Evolutionary conservation across 2,797 vertebrate genomes (phyloP).

Genomic region (Ibycter americanus): DNA sequence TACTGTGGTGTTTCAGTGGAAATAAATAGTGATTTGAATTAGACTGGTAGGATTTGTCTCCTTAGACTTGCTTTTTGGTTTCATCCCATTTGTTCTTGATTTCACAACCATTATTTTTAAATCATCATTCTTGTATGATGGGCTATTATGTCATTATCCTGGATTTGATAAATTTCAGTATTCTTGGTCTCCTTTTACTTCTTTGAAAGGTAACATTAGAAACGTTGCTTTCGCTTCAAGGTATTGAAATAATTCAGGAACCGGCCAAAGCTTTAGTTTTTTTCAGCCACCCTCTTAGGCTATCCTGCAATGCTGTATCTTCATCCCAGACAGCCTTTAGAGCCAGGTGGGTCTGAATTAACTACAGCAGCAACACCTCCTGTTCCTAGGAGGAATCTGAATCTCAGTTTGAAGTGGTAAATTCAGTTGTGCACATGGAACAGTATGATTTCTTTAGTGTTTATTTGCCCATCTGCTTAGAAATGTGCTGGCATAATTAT

Average conservation of each 20-base stretch:
- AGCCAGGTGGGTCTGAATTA: neutral
- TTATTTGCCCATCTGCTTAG: neutral
- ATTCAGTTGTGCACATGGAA: neutral
- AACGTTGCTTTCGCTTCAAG: neutral
- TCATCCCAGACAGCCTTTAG: neutral
- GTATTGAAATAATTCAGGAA: neutral
- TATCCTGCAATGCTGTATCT: accelerated
- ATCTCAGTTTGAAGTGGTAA: neutral
- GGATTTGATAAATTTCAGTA: neutral
- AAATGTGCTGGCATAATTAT: neutral
- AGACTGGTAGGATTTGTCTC: neutral
- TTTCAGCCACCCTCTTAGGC: neutral
- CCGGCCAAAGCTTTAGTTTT: neutral
- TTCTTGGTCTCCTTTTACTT: neutral
- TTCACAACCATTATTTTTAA: neutral
- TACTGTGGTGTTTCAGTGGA: neutral
- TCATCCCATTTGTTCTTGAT: neutral
- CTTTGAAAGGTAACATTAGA: neutral
- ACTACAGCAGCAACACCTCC: neutral
- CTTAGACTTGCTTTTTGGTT: neutral
- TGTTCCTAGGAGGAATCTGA: neutral
- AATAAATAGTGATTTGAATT: neutral
- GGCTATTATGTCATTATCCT: neutral
- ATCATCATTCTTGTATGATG: neutral
- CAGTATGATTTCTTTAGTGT: neutral